These are phyloP conservation scores for Neosalanx taihuensis DNA, from an alignment of 2,797 vertebrate genomes.

Conservation along the genomic window DNA sequence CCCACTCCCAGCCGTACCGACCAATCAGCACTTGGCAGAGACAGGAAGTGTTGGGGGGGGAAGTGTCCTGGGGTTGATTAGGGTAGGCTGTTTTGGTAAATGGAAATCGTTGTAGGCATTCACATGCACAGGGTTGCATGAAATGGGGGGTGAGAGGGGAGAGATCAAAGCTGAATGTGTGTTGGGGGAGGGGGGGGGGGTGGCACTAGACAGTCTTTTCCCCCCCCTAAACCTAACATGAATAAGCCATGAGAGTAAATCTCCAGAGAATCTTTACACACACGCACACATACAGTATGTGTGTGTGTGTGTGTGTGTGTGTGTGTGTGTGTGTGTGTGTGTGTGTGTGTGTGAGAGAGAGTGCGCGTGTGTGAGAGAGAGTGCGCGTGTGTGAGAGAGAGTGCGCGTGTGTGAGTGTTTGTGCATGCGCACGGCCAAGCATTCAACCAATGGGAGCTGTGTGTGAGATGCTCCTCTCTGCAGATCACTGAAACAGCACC, in stretches of 20 bases:
- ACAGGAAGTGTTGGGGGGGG: not conserved
- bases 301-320: too few species aligned
- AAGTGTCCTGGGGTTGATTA: slow-evolving; percentile 23
- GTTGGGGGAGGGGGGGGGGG: not conserved
- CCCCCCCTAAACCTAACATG: slow-evolving; percentile 18
- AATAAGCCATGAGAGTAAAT: slow-evolving; percentile 37
- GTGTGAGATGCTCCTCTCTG: not conserved
- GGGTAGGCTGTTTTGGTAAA: not conserved
- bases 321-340: too few species aligned
- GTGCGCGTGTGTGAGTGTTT: too few species aligned
- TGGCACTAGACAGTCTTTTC: not conserved
- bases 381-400: too few species aligned
- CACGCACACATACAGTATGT: slow-evolving; percentile 13
- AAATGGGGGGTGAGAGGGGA: slow-evolving; percentile 24
- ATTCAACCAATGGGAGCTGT: not conserved
- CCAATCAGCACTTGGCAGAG: slow-evolving; percentile 26
- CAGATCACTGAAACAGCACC: slow-evolving; percentile 9
- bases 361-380: too few species aligned
- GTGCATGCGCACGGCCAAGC: slow-evolving; percentile 1
- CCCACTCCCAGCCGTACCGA: slow-evolving; percentile 22
- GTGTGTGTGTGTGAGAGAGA: too few species aligned
- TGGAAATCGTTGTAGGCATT: slow-evolving; percentile 27
- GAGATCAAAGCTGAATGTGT: slow-evolving; percentile 45
- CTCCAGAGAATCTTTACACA: slow-evolving; percentile 25
- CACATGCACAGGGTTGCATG: slow-evolving; percentile 28